Evolutionary conservation across 1,140 invertebrate species (phyloP), one percentile per base, ranked within the genome.

Genomic region (Lerema accius): DNA sequence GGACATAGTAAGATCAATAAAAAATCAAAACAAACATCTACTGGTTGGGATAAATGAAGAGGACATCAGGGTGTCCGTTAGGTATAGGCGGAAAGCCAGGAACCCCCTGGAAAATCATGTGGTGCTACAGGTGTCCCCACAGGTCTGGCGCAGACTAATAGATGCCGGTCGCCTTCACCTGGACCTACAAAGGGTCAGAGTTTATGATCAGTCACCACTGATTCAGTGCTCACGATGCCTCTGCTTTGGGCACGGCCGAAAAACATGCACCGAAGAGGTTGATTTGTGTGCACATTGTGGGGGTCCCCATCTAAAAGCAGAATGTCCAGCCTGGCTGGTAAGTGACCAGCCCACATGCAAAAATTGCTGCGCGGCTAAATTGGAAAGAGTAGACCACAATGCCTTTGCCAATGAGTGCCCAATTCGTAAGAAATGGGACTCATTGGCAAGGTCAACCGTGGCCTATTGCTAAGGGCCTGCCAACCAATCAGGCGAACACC

Each of bases 1-100:
- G 10, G 67, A 75, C 0, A 51, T 75, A 0, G 7, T 50, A 6
- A 28, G 19, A 13, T 43, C 58, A 0, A 4, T 73, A 0, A 40
- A 9, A n/a, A 63, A 26, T 14, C 67, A 73, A 9, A 73, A 73
- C 16, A 6, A 19, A 19, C 10, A 49, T 0, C 0, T 69, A 4
- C 59, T 69, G 3, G 9, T 3, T 0, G 48, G 14, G n/a, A n/a
- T 65, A 2, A 13, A 26, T 0, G 28, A 42, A 3, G 58, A 58
- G 10, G 60, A 69, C 0, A 5, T 32, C 1, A 42, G 46, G 1
- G 17, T 63, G 1, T n/a, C 19, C 1, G 28, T 68, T 0, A 46
- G n/a, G 15, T 72, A 59, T 28, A 16, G 66, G 7, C 40, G 23
- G 5, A 53, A 32, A 9, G 40, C 63, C 1, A 48, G 63, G 16